Percentiles rank a stretch among this genome's conserved stretches.
These are phyloP conservation scores for Falco columbarius DNA, from an alignment of 2,797 vertebrate species.

Conservation along the genomic window DNA sequence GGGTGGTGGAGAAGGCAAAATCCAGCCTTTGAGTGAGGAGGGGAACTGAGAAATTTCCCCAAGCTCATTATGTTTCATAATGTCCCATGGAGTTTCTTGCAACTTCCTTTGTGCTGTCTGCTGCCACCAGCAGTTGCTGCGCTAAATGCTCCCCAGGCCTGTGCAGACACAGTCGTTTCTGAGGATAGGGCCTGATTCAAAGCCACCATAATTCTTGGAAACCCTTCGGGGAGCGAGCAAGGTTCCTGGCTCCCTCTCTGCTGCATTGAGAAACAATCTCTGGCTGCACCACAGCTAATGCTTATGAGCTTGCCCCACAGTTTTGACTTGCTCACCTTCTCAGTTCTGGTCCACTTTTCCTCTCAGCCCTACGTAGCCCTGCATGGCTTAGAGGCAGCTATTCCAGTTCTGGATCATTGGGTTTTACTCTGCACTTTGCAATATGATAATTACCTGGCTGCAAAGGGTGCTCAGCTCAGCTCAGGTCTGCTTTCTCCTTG, in stretches of 20 bases:
- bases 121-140: not conserved
- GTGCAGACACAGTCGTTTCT: accelerated
- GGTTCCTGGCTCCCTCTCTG: not conserved
- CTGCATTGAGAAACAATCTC: not conserved
- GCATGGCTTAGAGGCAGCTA: not conserved
- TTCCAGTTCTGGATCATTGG: not conserved
- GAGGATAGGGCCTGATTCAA: not conserved
- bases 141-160: not conserved
- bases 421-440: not conserved
- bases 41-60: not conserved
- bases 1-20: not conserved
- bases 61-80: not conserved
- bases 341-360: not conserved
- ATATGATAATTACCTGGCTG: not conserved
- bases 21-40: not conserved
- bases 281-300: not conserved
- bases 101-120: not conserved
- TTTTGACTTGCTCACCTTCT: not conserved
- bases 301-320: not conserved
- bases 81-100: not conserved
- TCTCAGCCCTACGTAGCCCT: not conserved
- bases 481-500: not conserved
- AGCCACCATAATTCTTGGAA: not conserved
- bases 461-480: not conserved
- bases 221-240: not conserved